Base-by-base conservation (phyloP, 2,797 vertebrate genomes). In the Hydrolagus colliei region DNA sequence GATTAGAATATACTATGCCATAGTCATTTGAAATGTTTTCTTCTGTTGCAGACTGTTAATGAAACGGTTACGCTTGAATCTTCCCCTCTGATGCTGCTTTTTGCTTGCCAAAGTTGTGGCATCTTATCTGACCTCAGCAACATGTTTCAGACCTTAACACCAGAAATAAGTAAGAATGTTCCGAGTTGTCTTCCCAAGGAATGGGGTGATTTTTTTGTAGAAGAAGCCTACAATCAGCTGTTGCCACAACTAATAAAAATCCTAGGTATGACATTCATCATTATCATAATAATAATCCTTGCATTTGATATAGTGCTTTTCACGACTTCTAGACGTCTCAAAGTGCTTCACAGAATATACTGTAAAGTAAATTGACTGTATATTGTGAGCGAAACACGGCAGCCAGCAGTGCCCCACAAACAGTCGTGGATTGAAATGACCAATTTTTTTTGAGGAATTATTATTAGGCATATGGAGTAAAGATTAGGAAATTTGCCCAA, bases 181-280 rank as follows among this genome's bases (percentile, higher is more conserved):
- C 97, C 98, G 8, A 73, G 91, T 84, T 95, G 97, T 82, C 93
- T 99, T 67, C 85, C 90, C 62, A 90, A 88, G 3, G 98, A 99
- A 93, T 99, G 98, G 97, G 93, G 90, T 12, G 97, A 97, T 86
- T 99, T 99, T 92, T 99, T 98, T 87, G 90, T 95, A 5, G 96
- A 96, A 86, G 98, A 97, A 90, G 95, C 98, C 90, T 94, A 96
- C 92, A 95, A 90, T 90, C 92, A 97, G 90, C 91, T 99, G 73
- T 90, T 99, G 87, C 96, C 96, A 84, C 91, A 98, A 89, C 93
- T 97, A 86, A 92, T 97, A 88, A 96, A 91, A 86, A 92, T 98
- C 89, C 95, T 95, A 90, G 95, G 98, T 95, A 88, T 94, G 12
- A 59, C 52, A 16, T 22, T 10, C 14, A 32, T 27, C 27, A 27